A percentile compares a stretch with the other conserved stretches of the same genome.
phyloP scores from a whole-genome alignment of 2,113 vertebrate genomes.

The Poeciliopsis turrubarensis region DNA sequence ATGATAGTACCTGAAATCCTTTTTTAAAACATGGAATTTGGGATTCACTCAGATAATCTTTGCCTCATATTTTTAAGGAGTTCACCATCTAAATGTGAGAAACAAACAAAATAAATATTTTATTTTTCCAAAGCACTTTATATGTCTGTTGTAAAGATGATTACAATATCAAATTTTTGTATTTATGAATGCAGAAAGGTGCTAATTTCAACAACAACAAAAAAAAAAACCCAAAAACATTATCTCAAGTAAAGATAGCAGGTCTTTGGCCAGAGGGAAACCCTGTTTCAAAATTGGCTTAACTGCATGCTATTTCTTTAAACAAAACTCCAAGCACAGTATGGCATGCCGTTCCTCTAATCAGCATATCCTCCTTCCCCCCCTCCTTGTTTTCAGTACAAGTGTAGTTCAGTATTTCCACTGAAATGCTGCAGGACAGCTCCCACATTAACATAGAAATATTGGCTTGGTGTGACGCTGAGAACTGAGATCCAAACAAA shows the following conservation, averaged over 20 bases:
- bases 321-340: constrained; percentile 33
- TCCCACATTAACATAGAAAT: constrained; percentile 25
- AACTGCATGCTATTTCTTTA: constrained; percentile 33
- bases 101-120: too few relatives aligned
- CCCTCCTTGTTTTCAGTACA: constrained; percentile 11
- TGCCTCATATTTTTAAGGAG: too few relatives aligned
- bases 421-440: constrained; percentile 33
- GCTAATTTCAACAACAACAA: neutral
- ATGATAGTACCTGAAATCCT: too few relatives aligned
- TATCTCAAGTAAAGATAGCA: constrained; percentile 3
- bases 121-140: too few relatives aligned
- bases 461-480: constrained; percentile 13
- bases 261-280: constrained; percentile 13
- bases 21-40: too few relatives aligned
- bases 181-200: neutral
- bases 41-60: too few relatives aligned
- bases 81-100: too few relatives aligned
- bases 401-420: constrained; percentile 11
- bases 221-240: too few relatives aligned
- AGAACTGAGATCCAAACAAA: constrained; percentile 38
- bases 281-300: constrained; percentile 7
- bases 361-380: constrained; percentile 32
- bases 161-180: neutral
- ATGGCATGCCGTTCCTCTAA: constrained; percentile 30
- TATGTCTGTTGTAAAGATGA: neutral